Percentiles rank a stretch among this genome's conserved stretches.
Conservation (phyloP, 2,797 vertebrate genomes). For the Pitangus sulphuratus region DNA sequence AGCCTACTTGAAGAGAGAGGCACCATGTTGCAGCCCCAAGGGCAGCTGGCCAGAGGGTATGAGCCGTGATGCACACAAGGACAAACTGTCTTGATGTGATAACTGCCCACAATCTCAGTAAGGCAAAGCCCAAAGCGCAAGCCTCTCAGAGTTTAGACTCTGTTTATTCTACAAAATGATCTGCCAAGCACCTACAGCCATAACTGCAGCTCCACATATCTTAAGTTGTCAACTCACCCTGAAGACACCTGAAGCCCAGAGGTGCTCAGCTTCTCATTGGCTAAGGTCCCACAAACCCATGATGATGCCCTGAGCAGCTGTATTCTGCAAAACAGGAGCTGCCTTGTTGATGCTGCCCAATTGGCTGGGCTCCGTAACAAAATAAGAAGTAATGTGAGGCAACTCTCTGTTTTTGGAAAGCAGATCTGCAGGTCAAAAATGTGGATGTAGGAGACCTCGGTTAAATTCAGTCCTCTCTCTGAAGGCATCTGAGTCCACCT, state of each 20-base stretch:
- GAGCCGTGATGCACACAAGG: fast-evolving
- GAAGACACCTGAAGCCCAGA: neutral
- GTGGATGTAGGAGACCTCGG: neutral
- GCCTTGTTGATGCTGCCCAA: neutral
- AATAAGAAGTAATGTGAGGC: neutral
- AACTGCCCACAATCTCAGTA: neutral
- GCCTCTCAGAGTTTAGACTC: neutral
- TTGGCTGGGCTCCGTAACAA: fast-evolving
- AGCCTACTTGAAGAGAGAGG: neutral
- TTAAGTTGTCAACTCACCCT: neutral
- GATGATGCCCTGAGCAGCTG: neutral
- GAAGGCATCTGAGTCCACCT: neutral
- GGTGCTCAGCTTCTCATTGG: neutral
- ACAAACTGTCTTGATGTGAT: neutral
- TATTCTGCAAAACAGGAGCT: neutral
- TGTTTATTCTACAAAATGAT: neutral
- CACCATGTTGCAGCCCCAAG: fast-evolving
- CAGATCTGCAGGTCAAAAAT: neutral
- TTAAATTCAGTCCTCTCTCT: neutral
- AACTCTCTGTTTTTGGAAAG: fast-evolving
- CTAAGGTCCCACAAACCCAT: neutral
- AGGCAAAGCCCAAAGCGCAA: fast-evolving
- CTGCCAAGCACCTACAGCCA: neutral
- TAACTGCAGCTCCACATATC: neutral
- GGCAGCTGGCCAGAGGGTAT: neutral